Evolutionary conservation across 1,140 invertebrate species (phyloP).

Genomic region (Sminthurides bifidus): DNA sequence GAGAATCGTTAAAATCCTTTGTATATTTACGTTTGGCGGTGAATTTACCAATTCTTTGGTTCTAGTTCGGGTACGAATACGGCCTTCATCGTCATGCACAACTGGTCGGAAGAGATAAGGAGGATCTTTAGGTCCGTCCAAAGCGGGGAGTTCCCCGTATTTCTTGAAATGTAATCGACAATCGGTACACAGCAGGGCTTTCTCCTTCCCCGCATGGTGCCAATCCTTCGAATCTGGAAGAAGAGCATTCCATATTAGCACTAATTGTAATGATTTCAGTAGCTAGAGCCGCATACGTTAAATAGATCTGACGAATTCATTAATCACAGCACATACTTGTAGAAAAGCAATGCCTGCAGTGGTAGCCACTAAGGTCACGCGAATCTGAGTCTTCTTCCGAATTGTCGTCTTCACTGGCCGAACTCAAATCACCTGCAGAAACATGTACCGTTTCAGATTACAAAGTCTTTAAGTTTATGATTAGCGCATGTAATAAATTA

Average conservation of each 20-base stretch:
- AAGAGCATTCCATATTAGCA: too few relatives aligned
- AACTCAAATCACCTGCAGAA: conserved; percentile 57
- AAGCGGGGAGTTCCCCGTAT: conserved; percentile 59
- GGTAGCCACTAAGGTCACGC: conserved; percentile 46
- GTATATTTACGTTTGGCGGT: conserved; percentile 27
- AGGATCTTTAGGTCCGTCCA: conserved; percentile 39
- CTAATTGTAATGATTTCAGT: too few relatives aligned
- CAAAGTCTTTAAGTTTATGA: neutral
- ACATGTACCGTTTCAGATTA: conserved; percentile 1
- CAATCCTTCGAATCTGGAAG: conserved; percentile 54
- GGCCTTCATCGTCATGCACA: conserved; percentile 53
- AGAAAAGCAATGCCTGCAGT: conserved; percentile 43
- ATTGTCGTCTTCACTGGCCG: conserved; percentile 84
- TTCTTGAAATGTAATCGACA: conserved; percentile 71
- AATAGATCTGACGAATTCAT: too few relatives aligned
- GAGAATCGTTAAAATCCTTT: too few relatives aligned
- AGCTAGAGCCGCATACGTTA: too few relatives aligned
- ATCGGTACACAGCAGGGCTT: conserved; percentile 62
- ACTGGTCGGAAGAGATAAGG: conserved; percentile 61
- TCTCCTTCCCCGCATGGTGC: conserved; percentile 66
- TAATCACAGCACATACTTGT: too few relatives aligned
- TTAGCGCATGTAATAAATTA: conserved; percentile 7
- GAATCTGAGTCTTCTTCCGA: conserved; percentile 90
- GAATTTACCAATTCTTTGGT: conserved; percentile 52
- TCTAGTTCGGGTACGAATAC: conserved; percentile 78